phyloP scores from a whole-genome alignment of 2,113 vertebrate species.

The Herpailurus yagouaroundi region DNA sequence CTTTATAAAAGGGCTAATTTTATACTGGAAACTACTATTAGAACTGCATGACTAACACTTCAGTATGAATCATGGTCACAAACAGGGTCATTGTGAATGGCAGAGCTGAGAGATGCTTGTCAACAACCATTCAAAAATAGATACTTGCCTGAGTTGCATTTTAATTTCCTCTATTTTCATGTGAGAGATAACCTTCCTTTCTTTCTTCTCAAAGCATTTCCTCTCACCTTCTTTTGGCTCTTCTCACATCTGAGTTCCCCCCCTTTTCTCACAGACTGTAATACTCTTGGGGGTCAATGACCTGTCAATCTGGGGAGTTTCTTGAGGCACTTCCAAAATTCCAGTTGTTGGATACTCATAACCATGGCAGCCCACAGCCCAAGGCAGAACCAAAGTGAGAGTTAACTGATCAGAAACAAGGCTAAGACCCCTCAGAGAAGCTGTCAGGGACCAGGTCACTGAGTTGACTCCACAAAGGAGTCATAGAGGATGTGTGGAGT shows the following conservation, averaged over 20 bases:
- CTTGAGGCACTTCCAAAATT: not conserved
- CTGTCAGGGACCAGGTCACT: not conserved
- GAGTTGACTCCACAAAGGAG: not conserved
- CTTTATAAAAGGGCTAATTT: not conserved
- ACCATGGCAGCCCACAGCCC: not conserved
- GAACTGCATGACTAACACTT: constrained; percentile 26
- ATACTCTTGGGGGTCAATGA: not conserved
- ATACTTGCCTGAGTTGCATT: not conserved
- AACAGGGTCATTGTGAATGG: not conserved
- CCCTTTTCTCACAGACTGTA: not conserved
- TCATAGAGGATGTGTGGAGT: not conserved
- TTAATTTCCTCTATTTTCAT: not conserved
- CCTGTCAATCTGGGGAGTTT: not conserved
- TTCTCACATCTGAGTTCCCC: not conserved
- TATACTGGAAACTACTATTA: constrained; percentile 5
- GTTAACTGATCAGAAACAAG: constrained; percentile 8
- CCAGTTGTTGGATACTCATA: not conserved
- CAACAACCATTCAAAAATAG: not conserved
- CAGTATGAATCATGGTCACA: constrained; percentile 17
- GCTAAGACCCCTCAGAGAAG: not conserved
- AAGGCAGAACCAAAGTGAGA: constrained; percentile 38
- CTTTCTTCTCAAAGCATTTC: not conserved
- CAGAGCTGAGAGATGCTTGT: not conserved
- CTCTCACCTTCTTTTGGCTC: not conserved
- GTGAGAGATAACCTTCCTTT: not conserved